Evolutionary conservation across 2,888 invertebrate genomes (phyloP), one percentile per base, ranked within the genome.

Genomic region (Eupithecia abbreviata): DNA sequence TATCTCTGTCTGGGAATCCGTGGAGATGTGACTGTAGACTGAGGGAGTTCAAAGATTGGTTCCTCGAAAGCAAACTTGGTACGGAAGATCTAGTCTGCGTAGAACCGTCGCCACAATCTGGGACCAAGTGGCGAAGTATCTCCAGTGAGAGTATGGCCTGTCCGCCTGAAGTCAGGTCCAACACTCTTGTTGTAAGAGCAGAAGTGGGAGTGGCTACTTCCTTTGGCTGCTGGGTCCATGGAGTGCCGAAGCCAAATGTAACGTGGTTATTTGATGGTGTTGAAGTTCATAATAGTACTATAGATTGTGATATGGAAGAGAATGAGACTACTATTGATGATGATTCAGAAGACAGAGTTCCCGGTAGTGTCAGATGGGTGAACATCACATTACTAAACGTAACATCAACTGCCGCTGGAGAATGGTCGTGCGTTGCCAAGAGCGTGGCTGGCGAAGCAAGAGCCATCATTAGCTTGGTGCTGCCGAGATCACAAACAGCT

Each of bases 21-120:
- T 98, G 98, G 98, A 96, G 96, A 86, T 98, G 98, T 90, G 98
- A 98, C 90, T 98, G 98, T 90, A 96, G 97, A 81, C 91, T 98
- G 77, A 96, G 98, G 73, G 97, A 97, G 77, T 98, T 98, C 85
- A 96, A 98, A 77, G 96, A 96, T 83, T 98, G 98, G 98, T 97
- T 98, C 88, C 95, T 98, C 73, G 96, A 96, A 73, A 97, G 97
- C 85, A 98, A 97, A 84, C 95, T 98, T 73, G 97, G 97, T 79
- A 97, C 97, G 13, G 96, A 97, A 81, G 96, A 97, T 66, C 95
- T 98, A 82, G 95, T 96, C 72, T 98, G 98, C 86, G 96, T 96
- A 15, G 96, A 97, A 72, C 98, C 98, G 2, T 93, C 96, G 5
- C 95, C 96, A 71, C 95, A 98, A 80, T 95, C 96, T 78, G 97